phyloP scores from a whole-genome alignment of 1,140 invertebrate genomes.

The Carcinoscorpius rotundicauda region DNA sequence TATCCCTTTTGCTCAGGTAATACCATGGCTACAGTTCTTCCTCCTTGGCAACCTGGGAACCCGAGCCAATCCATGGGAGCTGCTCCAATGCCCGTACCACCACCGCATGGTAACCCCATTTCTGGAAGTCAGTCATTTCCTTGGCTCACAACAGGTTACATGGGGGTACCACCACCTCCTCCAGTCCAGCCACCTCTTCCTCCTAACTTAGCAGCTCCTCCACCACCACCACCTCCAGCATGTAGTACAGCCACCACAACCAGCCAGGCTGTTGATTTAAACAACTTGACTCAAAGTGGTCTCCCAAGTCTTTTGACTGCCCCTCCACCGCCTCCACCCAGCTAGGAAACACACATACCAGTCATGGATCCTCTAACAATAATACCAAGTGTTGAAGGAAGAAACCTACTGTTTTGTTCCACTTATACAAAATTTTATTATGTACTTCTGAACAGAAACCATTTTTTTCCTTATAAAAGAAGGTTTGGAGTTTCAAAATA shows the following conservation, averaged over 20 bases:
- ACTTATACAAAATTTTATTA: too few species aligned
- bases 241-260: neutral
- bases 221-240: slow-evolving; percentile 19
- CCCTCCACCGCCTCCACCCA: slow-evolving; percentile 13
- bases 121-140: slow-evolving; percentile 11
- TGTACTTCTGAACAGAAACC: too few species aligned
- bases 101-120: slow-evolving; percentile 11
- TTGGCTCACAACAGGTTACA: slow-evolving; percentile 11
- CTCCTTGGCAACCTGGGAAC: slow-evolving; percentile 6
- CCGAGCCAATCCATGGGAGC: slow-evolving; percentile 3
- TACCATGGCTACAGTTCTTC: neutral
- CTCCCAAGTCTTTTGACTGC: slow-evolving; percentile 8
- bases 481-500: too few species aligned
- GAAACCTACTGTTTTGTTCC: too few species aligned
- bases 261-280: slow-evolving; percentile 1
- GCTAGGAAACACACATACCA: too few species aligned
- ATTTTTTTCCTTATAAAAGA: too few species aligned
- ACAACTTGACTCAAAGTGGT: neutral
- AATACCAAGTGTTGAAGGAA: too few species aligned
- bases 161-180: slow-evolving; percentile 12
- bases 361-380: too few species aligned
- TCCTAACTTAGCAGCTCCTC: slow-evolving; percentile 10
- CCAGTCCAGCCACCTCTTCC: slow-evolving; percentile 7
- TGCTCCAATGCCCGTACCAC: slow-evolving; percentile 13
- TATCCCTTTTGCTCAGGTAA: neutral